Evolutionary conservation across 2,113 vertebrate species (phyloP).

Genomic region (Coreoperca whiteheadi): DNA sequence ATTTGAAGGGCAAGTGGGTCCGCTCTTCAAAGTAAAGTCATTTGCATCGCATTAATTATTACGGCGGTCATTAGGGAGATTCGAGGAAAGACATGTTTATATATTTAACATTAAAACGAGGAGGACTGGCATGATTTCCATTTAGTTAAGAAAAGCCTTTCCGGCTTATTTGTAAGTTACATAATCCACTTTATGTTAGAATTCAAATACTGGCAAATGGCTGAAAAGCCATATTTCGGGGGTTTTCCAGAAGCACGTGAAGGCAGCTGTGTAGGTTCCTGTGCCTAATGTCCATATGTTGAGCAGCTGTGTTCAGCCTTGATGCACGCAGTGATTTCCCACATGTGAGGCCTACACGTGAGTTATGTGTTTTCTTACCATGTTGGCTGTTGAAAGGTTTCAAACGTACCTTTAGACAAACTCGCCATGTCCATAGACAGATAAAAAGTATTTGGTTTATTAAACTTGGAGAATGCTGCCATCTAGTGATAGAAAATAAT

Average conservation of each 20-base stretch:
- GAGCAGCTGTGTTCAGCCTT: not conserved
- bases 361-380: not conserved
- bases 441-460: not conserved
- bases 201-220: not conserved
- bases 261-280: not conserved
- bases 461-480: not conserved
- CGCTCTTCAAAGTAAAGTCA: fast-evolving
- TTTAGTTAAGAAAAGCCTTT: too few relatives aligned
- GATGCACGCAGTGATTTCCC: not conserved
- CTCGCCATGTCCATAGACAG: not conserved
- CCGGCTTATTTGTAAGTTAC: not conserved
- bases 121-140: fast-evolving
- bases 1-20: fast-evolving
- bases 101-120: too few relatives aligned
- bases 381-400: not conserved
- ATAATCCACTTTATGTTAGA: not conserved
- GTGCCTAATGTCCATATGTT: not conserved
- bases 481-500: not conserved
- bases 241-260: not conserved
- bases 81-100: too few relatives aligned
- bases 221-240: not conserved
- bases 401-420: not conserved
- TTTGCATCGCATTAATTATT: not conserved
- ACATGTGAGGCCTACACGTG: not conserved
- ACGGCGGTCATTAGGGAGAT: too few relatives aligned